phyloP scores from a whole-genome alignment of 2,888 invertebrate genomes.

The Cylloceria caligata region DNA sequence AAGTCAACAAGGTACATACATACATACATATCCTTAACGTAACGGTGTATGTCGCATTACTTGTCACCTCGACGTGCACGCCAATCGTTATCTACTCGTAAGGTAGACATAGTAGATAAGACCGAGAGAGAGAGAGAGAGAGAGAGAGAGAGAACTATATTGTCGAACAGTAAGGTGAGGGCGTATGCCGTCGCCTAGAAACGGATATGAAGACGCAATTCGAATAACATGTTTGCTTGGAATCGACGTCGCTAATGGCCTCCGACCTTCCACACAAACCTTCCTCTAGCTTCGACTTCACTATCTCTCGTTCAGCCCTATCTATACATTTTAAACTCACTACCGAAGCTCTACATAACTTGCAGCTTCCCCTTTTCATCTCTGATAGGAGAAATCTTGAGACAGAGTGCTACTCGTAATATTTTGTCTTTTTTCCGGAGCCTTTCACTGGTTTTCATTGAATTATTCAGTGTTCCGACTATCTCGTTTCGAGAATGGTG shows the following conservation, averaged over 20 bases:
- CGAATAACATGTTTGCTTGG: conserved; percentile 79
- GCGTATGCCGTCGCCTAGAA: conserved; percentile 67
- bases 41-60: conserved; percentile 23
- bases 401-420: neutral
- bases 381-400: conserved; percentile 1
- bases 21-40: conserved; percentile 48
- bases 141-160: conserved; percentile 24
- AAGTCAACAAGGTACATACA: conserved; percentile 15
- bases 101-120: conserved; percentile 2
- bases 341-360: conserved; percentile 1
- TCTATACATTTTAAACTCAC: conserved; percentile 27
- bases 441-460: neutral
- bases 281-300: neutral
- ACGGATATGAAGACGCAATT: conserved; percentile 80
- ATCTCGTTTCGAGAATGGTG: neutral
- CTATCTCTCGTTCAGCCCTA: conserved; percentile 17
- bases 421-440: neutral
- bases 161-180: conserved; percentile 3
- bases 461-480: neutral
- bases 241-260: conserved; percentile 75
- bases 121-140: conserved; percentile 7
- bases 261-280: conserved; percentile 64
- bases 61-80: conserved; percentile 59
- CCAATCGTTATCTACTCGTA: conserved; percentile 50
- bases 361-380: neutral